Percentiles rank a stretch among this genome's conserved stretches.
Evolutionary conservation across 2,797 vertebrate species (phyloP).

Genomic region (Chelidonichthys spinosus): DNA sequence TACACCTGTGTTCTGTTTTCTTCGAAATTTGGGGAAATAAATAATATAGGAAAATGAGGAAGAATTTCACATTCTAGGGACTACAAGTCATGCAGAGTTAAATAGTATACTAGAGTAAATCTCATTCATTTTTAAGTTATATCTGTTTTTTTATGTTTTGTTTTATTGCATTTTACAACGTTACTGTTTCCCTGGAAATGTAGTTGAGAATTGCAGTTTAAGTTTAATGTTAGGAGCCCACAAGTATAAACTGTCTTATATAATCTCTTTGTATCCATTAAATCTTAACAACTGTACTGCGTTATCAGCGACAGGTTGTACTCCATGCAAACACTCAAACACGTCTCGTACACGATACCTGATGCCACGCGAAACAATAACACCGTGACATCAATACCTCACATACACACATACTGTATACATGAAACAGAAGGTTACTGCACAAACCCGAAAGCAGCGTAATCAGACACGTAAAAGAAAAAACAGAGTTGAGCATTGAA

Average conservation of each 20-base stretch:
- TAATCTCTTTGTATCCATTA: neutral
- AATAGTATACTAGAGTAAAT: no score
- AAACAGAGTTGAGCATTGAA: slow-evolving; percentile 38
- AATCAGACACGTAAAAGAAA: slow-evolving; percentile 12
- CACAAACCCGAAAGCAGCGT: slow-evolving; percentile 5
- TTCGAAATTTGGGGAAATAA: no score
- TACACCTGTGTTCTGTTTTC: no score
- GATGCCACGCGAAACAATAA: neutral
- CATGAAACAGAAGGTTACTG: slow-evolving; percentile 1
- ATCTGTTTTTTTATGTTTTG: neutral
- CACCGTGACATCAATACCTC: neutral
- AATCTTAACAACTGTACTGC: neutral
- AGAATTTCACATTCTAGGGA: no score
- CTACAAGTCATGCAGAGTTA: no score
- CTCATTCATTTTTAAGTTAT: neutral
- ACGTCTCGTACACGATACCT: neutral
- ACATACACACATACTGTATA: neutral
- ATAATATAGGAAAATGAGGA: no score
- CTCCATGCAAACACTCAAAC: neutral
- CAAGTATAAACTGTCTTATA: neutral
- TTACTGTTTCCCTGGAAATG: neutral
- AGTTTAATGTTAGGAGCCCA: neutral
- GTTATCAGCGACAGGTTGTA: neutral
- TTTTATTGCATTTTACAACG: neutral
- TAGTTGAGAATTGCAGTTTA: neutral